Evolutionary conservation across 1,140 invertebrate species (phyloP), one percentile per base, ranked within the genome.

Genomic region (Caenorhabditis inopinata): DNA sequence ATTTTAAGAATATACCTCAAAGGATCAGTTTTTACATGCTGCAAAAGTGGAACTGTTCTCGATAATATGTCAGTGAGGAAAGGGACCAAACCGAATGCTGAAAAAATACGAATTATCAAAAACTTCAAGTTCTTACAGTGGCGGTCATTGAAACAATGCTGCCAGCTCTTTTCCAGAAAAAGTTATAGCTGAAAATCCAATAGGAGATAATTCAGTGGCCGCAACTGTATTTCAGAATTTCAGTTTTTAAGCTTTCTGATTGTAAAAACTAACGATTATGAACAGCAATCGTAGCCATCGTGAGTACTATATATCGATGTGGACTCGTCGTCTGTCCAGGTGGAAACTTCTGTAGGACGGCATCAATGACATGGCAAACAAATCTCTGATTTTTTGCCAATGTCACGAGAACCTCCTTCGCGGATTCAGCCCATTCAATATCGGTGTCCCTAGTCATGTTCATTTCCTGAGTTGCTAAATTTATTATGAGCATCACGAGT

Each of bases 391-490:
- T 80, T 51, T 86, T 87, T 7, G 82, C 84, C 38, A 88, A 62
- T 16, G 83, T 84, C 35, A 88, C 86, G 11, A 88, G 80, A 25
- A 88, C 81, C 35, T 88, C 87, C 48, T 79, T 84, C 7, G 87
- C 86, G 4, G 87, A 79, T 32, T 87, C 84, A 3, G 87, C 86
- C 78, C 84, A 88, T 38, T 83, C 83, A n/a, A 84, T 73, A 18
- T 88, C 87, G 3, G 74, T 58, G 73, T 83, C 87, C 75, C 88
- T 84, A 11, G 84, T 83, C 83, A 87, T 83, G 25, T 85, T 87
- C 85, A 88, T 88, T 49, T 88, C 87, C 35, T 88, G 87, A 12
- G 87, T 88, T 38, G 84, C 85, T 4, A 88, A 78, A 83, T 88
- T 88, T 32, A 88, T 85, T 12, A 88, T 88, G 5, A 88, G 76